Conservation (phyloP, 1,140 invertebrate genomes). For the Trypoxylus dichotomus region DNA sequence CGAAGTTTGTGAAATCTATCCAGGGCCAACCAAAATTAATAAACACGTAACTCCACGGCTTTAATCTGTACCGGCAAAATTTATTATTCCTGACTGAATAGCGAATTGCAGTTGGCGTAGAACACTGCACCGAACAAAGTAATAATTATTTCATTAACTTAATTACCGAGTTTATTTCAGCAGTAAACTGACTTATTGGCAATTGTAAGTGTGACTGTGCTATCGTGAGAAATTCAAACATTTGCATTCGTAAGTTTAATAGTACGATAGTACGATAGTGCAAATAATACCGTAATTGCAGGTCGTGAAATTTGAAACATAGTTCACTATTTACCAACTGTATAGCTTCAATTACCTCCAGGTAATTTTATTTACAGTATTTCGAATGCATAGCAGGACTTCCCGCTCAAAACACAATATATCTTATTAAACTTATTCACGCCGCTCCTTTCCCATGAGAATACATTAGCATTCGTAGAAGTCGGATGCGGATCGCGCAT, state of each 20-base stretch:
- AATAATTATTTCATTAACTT: conserved; percentile 13
- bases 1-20: not conserved
- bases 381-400: not conserved
- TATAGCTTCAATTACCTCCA: not conserved
- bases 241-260: not conserved
- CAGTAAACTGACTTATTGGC: conserved; percentile 13
- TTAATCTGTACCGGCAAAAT: not conserved
- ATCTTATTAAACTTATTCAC: no score
- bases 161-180: conserved; percentile 6
- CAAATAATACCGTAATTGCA: not conserved
- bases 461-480: no score
- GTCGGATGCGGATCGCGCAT: no score
- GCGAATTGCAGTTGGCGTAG: not conserved
- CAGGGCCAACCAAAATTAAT: not conserved
- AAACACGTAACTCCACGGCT: not conserved
- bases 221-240: not conserved
- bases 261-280: not conserved
- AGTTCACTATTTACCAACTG: not conserved
- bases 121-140: not conserved
- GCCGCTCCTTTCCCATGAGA: no score
- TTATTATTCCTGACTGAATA: not conserved
- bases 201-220: not conserved
- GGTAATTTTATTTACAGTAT: not conserved
- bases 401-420: not conserved
- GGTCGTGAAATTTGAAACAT: not conserved